Percentiles rank a stretch among this genome's conserved stretches.
phyloP scores from a whole-genome alignment of 2,797 vertebrate genomes.

The Propithecus perrieri region DNA sequence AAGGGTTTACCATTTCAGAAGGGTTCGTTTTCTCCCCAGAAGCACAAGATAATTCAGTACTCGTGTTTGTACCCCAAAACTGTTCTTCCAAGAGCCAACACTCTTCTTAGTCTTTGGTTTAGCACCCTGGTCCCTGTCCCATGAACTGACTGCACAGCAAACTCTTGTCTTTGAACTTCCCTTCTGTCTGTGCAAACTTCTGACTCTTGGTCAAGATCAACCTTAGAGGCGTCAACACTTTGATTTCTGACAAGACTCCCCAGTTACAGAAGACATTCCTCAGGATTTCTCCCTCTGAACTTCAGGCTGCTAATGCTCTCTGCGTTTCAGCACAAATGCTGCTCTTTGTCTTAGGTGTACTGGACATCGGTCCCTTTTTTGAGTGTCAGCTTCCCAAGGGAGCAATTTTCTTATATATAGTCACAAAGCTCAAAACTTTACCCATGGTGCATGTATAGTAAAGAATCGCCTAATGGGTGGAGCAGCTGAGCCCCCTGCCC shows the following conservation, averaged over 20 bases:
- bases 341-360: neutral
- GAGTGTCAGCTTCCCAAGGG: neutral
- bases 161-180: neutral
- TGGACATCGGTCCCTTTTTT: neutral
- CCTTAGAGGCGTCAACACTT: neutral
- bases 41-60: neutral
- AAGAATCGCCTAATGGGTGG: neutral
- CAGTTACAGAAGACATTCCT: neutral
- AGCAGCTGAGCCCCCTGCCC: neutral
- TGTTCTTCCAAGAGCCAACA: neutral
- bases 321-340: neutral
- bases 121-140: accelerated
- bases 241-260: neutral
- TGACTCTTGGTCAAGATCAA: neutral
- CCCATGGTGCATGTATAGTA: too few species aligned
- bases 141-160: neutral
- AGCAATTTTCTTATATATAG: neutral
- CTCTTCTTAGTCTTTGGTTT: neutral
- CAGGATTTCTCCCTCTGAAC: neutral
- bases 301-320: neutral
- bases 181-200: neutral
- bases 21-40: neutral
- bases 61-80: neutral
- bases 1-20: neutral
- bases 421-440: neutral